Evolutionary conservation across 2,888 invertebrate species (phyloP), one percentile per base, ranked within the genome.

Genomic region (Strigamia maritima): DNA sequence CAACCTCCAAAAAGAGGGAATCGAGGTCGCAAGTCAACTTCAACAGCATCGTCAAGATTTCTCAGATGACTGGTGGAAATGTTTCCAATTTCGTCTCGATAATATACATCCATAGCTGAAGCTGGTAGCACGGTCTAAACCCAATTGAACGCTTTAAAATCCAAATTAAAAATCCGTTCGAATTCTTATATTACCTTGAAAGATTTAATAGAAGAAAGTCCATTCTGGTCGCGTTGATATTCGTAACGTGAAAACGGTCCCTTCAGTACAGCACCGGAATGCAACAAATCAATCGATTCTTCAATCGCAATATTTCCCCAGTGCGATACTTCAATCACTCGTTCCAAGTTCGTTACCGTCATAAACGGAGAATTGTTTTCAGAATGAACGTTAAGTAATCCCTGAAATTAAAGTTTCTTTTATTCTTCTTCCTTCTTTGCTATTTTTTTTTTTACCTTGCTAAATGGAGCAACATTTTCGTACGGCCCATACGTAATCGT

Each of bases 291-390:
- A 82, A 98, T 90, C 8, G 92, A 91, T 86, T 99, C 99, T 85
- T 98, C 97, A 0, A 99, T 90, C 26, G 98, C 98, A 83, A 99
- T 94, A 84, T 98, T 98, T 10, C 98, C 98, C 99, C 99, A 99
- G 86, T 99, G 98, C 0, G 98, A 99, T 1, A 99, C 91, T 87
- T 99, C 98, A 83, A 99, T 93, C 0, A 91, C 88, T 76, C 99
- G 90, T 83, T 94, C 93, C 82, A 99, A 86, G 75, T 90, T 90
- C 0, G 93, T 94, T 0, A 98, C 95, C n/a, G 95, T 94, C 82
- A 99, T 87, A 87, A 99, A 99, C 38, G 98, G 97, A 60, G 93
- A 90, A 85, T 97, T 97, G 86, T 98, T 99, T 87, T 98, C 98
- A 85, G 92, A 98, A 86, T 99, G 99, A 44, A 98, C 88, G 60